These are phyloP conservation scores for Montifringilla adamsi DNA, from an alignment of 2,113 vertebrate genomes.

Conservation along the genomic window DNA sequence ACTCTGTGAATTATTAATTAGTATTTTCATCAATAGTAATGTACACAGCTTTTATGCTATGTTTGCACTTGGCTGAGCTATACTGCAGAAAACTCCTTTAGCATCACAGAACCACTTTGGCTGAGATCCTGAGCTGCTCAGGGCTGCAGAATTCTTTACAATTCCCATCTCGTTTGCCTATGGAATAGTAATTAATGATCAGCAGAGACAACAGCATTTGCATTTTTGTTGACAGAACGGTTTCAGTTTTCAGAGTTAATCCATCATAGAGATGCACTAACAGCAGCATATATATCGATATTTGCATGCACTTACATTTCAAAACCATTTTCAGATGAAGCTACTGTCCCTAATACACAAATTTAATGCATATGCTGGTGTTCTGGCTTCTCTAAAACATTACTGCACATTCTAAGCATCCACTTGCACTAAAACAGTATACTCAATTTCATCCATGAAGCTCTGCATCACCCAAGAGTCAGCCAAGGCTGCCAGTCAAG, in stretches of 20 bases:
- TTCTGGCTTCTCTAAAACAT: neutral
- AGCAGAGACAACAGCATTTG: conserved; percentile 38
- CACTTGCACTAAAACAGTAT: neutral
- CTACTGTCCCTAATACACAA: neutral
- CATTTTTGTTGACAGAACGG: neutral
- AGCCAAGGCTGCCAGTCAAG: neutral
- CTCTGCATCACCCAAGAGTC: neutral
- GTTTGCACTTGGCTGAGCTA: neutral
- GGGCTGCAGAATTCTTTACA: conserved; percentile 44
- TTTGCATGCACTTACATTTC: neutral
- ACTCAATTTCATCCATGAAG: neutral
- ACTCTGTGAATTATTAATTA: neutral
- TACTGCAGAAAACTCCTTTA: conserved; percentile 28
- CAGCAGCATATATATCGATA: neutral
- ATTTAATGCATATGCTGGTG: neutral
- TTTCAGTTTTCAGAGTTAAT: conserved; percentile 37
- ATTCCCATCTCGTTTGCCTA: conserved; percentile 16
- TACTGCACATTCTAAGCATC: neutral
- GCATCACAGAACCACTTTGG: conserved; percentile 19
- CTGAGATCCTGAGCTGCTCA: conserved; percentile 19
- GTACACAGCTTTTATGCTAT: neutral
- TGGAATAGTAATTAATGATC: conserved; percentile 49
- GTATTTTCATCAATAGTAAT: neutral
- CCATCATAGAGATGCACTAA: conserved; percentile 11
- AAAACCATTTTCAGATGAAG: neutral